Percentiles rank a stretch among this genome's conserved stretches.
Evolutionary conservation across 1,140 invertebrate genomes (phyloP).

Genomic region (Meloidogyne chitwoodi): DNA sequence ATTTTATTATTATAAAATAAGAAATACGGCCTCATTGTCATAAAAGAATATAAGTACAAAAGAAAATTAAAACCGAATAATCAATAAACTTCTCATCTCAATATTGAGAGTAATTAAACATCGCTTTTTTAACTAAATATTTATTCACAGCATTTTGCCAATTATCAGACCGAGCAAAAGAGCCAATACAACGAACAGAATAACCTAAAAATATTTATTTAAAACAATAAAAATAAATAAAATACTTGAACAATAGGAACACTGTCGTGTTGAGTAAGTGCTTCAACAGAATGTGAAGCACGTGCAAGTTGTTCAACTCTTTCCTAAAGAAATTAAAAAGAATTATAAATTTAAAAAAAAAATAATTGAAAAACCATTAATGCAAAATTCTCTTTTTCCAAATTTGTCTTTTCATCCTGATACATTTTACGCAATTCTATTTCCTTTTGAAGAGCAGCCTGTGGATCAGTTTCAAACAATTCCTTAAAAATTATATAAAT

Average conservation of each 20-base stretch:
- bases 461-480: not conserved
- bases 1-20: too few species aligned
- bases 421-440: constrained; percentile 36
- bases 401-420: constrained; percentile 31
- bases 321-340: not conserved
- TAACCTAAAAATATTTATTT: constrained; percentile 21
- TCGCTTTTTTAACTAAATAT: not conserved
- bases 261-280: constrained; percentile 3
- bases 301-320: constrained; percentile 28
- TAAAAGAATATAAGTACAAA: not conserved
- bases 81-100: not conserved
- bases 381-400: constrained; percentile 26
- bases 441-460: constrained; percentile 25
- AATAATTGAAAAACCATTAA: constrained; percentile 22
- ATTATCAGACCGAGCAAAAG: constrained; percentile 37
- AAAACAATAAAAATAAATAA: not conserved
- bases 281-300: not conserved
- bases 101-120: not conserved
- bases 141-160: constrained; percentile 34
- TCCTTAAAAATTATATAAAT: not conserved
- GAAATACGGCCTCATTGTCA: too few species aligned
- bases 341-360: not conserved
- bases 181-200: constrained; percentile 30
- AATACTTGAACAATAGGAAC: constrained; percentile 13
- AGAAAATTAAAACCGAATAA: not conserved